A percentile compares a stretch with the other conserved stretches of the same genome.
phyloP scores from a whole-genome alignment of 2,113 vertebrate species.

The Notiomystis cincta region DNA sequence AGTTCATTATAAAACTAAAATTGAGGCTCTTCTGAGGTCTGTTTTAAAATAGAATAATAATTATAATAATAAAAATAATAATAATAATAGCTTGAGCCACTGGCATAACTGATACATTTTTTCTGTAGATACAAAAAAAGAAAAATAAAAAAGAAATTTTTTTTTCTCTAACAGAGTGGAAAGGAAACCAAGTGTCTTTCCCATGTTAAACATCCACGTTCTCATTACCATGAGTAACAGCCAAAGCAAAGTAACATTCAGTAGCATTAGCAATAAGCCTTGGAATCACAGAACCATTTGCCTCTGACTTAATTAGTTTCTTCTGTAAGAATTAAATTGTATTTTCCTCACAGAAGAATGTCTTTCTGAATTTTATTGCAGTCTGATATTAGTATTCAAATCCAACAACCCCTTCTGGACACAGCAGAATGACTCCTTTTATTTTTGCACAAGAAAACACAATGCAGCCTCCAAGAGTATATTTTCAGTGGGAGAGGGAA shows the following conservation, averaged over 20 bases:
- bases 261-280: constrained; percentile 33
- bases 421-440: constrained; percentile 31
- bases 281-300: constrained; percentile 35
- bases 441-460: constrained; percentile 42
- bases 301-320: constrained; percentile 57
- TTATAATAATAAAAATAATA: too few species aligned
- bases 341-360: constrained; percentile 43
- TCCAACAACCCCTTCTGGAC: neutral
- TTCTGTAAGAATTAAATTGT: constrained; percentile 54
- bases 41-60: constrained; percentile 20
- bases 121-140: neutral
- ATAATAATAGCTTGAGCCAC: neutral
- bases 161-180: neutral
- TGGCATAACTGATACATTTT: neutral
- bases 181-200: neutral
- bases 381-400: constrained; percentile 51
- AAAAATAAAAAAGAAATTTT: neutral
- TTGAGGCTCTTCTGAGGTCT: neutral
- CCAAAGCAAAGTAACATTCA: neutral
- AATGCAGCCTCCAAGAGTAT: neutral
- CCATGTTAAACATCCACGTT: neutral
- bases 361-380: constrained; percentile 32
- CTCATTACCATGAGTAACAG: constrained; percentile 43
- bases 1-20: neutral
- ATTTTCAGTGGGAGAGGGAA: neutral